Conservation (phyloP, 2,797 vertebrate genomes). For the Staurois parvus region DNA sequence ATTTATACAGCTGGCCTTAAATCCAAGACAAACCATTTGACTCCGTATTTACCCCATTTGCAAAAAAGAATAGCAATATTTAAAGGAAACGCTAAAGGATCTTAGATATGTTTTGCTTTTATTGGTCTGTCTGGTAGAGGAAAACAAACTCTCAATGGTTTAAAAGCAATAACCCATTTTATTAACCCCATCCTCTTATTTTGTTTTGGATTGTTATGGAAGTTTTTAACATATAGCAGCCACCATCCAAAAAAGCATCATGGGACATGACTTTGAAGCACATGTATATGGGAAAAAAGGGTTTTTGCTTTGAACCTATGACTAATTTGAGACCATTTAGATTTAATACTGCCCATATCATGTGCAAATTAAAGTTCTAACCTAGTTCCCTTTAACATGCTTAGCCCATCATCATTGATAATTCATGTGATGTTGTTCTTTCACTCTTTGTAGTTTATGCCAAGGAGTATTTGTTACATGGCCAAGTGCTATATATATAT, state of each 20-base stretch:
- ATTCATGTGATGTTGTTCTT: not conserved
- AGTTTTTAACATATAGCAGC: too few species aligned
- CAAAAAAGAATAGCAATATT: not conserved
- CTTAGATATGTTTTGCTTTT: too few species aligned
- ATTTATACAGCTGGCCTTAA: not conserved
- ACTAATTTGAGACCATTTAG: not conserved
- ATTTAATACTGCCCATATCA: not conserved
- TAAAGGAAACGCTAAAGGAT: not conserved
- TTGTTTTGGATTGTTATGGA: too few species aligned
- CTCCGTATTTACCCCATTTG: not conserved
- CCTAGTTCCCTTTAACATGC: not conserved
- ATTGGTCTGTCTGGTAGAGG: too few species aligned
- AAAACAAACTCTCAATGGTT: too few species aligned
- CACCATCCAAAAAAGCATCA: too few species aligned
- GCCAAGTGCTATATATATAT: not conserved
- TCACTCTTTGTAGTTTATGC: not conserved
- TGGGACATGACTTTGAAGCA: too few species aligned
- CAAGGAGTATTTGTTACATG: not conserved
- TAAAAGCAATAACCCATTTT: too few species aligned
- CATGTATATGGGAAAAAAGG: too few species aligned
- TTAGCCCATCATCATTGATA: not conserved
- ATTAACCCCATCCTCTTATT: too few species aligned
- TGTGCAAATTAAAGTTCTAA: not conserved
- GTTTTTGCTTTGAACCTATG: not conserved
- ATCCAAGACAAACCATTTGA: not conserved